Evolutionary conservation across 1,140 invertebrate genomes (phyloP), one percentile per base, ranked within the genome.

Genomic region (Nomia melanderi): DNA sequence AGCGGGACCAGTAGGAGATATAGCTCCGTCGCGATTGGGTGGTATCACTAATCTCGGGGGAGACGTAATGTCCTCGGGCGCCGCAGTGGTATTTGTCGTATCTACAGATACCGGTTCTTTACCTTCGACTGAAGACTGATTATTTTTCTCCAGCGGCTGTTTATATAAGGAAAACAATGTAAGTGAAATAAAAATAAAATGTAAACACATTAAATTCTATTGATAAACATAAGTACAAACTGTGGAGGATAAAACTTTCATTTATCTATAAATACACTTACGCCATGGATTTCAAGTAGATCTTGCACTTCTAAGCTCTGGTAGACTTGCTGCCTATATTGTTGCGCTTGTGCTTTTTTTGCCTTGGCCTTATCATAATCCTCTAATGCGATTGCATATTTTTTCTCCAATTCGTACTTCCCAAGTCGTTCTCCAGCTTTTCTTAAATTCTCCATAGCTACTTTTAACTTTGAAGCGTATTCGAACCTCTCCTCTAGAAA

Each of bases 311-410:
- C 93, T 0, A 97, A 89, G 62, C 95, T 94, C 66, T 94, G 92
- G 84, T 97, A 96, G 4, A 96, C 93, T 65, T 95, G 93, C 9
- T 94, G 91, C 72, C 96, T 93, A 84, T 96, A 96, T 59, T 96
- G 94, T 83, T 98, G 96, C 78, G 98, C 98, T 91, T 98, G 96
- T 69, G 96, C 95, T 83, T 98, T 97, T 90, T 98, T 98, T 25
- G 96, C 92, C 67, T 96, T 95, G 0, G 98, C 98, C 81, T 96
- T 95, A 78, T 98, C 97, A 87, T 97, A 98, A 91, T 99, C 97
- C 87, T 98, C 98, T 70, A 96, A 93, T 31, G 97, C 96, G 9
- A 98, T 97, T 0, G 98, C 98, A 71, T 97, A 96, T 39, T 96
- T 93, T 87, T 99, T 99, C 83, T 98, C 96, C 47, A 98, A 93